A percentile compares a stretch with the other conserved stretches of the same genome.
Evolutionary conservation across 2,797 vertebrate genomes (phyloP).

Genomic region (Bryconaethiops microstoma): DNA sequence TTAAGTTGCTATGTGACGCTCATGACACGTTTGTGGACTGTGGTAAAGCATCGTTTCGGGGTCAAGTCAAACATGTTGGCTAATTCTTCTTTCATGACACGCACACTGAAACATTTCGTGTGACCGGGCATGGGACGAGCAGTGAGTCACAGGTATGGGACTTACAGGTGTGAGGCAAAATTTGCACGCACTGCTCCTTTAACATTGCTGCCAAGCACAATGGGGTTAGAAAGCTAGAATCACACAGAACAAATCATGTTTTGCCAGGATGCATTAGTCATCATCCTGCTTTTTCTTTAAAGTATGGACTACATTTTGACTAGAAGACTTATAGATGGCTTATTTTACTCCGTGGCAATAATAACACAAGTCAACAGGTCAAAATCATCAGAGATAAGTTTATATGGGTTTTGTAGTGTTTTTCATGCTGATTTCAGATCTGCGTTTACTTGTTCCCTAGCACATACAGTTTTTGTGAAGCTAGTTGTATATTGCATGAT

Average conservation of each 20-base stretch:
- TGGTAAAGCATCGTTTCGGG: not conserved
- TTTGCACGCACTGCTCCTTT: not conserved
- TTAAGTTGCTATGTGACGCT: not conserved
- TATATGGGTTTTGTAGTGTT: too few species aligned
- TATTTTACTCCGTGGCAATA: too few species aligned
- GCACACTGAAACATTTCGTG: not conserved
- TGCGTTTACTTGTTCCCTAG: too few species aligned
- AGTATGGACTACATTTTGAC: not conserved
- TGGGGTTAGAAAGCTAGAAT: too few species aligned
- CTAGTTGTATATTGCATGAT: too few species aligned
- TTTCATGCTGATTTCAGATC: too few species aligned
- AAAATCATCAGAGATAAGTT: too few species aligned
- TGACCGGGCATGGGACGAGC: too few species aligned
- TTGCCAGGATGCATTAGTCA: too few species aligned
- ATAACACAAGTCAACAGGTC: too few species aligned
- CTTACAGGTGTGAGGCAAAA: not conserved
- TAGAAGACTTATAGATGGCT: too few species aligned
- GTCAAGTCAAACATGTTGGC: slow-evolving; percentile 9
- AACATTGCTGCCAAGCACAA: not conserved
- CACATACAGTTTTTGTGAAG: too few species aligned
- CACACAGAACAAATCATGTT: not conserved
- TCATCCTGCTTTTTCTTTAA: not conserved
- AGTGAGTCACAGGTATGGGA: not conserved
- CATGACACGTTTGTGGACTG: slow-evolving; percentile 8
- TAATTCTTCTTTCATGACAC: slow-evolving; percentile 1